A percentile compares a stretch with the other conserved stretches of the same genome.
Conservation (phyloP, 2,888 invertebrate genomes). For the Orthonychiurus folsomi region DNA sequence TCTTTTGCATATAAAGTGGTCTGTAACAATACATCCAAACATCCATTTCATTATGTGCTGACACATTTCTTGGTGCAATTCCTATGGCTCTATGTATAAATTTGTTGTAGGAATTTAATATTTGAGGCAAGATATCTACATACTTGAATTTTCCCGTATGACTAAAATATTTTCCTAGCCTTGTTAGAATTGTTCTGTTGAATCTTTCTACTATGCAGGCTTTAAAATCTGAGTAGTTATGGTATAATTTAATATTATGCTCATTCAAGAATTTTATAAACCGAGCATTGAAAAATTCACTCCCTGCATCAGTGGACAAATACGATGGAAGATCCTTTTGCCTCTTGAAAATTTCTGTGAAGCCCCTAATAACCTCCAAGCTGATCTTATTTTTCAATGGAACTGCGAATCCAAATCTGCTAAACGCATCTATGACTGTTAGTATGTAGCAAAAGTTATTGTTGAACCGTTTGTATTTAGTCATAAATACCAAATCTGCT, state of each 20-base stretch:
- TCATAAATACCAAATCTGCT: conserved; percentile 7
- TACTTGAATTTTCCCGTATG: background rate
- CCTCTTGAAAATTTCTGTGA: background rate
- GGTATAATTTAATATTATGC: conserved; percentile 3
- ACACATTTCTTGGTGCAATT: background rate
- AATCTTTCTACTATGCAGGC: conserved; percentile 8
- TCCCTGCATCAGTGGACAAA: conserved; percentile 4
- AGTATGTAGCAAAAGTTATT: background rate
- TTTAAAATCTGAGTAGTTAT: conserved; percentile 8
- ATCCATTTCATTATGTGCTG: conserved; percentile 9
- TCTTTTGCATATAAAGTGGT: background rate
- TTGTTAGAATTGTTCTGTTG: conserved; percentile 8
- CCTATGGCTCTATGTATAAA: background rate
- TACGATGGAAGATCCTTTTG: background rate
- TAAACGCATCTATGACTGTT: conserved; percentile 7
- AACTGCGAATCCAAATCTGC: conserved; percentile 8
- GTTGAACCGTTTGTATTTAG: background rate
- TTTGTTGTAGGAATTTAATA: background rate
- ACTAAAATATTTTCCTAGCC: conserved; percentile 2
- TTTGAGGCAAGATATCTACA: background rate
- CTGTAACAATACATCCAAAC: conserved; percentile 4
- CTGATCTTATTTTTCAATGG: conserved; percentile 1
- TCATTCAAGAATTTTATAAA: background rate
- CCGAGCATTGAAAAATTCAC: conserved; percentile 2
- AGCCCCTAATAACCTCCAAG: background rate